Conservation (phyloP, 2,797 vertebrate genomes). For the Cuniculus paca region DNA sequence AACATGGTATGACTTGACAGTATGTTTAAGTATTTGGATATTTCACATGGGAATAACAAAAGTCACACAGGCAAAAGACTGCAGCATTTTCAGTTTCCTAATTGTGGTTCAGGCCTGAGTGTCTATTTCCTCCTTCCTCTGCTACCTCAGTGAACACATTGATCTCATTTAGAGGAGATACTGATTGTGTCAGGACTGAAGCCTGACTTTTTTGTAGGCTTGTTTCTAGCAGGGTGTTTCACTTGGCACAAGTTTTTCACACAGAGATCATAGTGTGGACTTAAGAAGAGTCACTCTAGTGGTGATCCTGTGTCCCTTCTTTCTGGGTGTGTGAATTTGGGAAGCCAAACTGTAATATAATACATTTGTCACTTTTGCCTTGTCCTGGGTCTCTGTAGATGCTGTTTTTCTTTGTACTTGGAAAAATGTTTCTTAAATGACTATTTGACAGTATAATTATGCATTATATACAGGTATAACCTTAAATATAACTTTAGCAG, state of each 20-base stretch:
- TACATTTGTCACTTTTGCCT: background rate
- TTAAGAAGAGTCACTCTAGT: background rate
- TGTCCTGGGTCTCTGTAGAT: background rate
- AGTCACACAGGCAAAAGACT: conserved; percentile 67
- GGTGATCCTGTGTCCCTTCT: background rate
- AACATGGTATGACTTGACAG: conserved; percentile 70
- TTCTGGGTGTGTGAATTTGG: background rate
- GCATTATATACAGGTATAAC: conserved; percentile 58
- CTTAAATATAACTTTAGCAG: conserved; percentile 48
- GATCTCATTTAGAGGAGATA: background rate
- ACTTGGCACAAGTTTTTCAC: conserved; percentile 24
- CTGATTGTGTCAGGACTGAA: background rate
- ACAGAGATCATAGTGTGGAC: background rate
- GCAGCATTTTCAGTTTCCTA: conserved; percentile 73
- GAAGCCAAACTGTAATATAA: background rate
- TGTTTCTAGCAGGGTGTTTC: background rate
- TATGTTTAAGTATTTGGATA: conserved; percentile 77
- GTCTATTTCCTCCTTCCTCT: background rate
- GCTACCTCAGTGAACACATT: background rate
- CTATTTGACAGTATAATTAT: conserved; percentile 58
- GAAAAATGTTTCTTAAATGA: conserved; percentile 55
- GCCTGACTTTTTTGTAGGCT: background rate
- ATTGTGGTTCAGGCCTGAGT: conserved; percentile 51
- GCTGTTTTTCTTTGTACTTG: conserved; percentile 32
- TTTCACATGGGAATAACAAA: conserved; percentile 76